Conservation (phyloP, 2,113 vertebrate species). For the Pholis gunnellus region DNA sequence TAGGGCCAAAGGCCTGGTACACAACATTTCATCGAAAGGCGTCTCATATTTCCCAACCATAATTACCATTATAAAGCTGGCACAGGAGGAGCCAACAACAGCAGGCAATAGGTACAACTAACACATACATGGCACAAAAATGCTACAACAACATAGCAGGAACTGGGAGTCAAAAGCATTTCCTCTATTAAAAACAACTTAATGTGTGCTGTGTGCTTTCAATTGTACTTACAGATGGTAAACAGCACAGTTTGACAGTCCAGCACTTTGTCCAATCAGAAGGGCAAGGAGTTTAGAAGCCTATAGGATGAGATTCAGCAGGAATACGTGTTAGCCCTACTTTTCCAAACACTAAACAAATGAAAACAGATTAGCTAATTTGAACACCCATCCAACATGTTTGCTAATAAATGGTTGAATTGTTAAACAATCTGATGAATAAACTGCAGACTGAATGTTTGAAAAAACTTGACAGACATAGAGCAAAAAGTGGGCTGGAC, state of each 20-base stretch:
- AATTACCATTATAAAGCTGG: constrained; percentile 6
- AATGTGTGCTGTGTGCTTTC: neutral
- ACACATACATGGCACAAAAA: neutral
- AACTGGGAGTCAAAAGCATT: neutral
- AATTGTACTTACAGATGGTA: constrained; percentile 12
- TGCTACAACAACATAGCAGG: neutral
- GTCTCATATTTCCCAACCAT: neutral
- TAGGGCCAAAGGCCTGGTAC: neutral
- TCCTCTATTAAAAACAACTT: neutral
- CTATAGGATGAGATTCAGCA: neutral
- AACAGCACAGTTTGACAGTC: constrained; percentile 2
- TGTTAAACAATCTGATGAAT: neutral
- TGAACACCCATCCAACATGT: neutral
- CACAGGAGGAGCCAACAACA: neutral
- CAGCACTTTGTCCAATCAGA: constrained; percentile 6
- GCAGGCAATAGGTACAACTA: neutral
- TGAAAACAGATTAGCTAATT: neutral
- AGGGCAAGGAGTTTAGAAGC: neutral
- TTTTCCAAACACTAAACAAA: neutral
- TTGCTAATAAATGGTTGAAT: neutral
- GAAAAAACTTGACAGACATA: neutral
- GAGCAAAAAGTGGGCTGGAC: neutral
- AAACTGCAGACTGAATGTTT: neutral
- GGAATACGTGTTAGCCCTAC: neutral
- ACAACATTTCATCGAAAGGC: neutral